Evolutionary conservation across 2,113 vertebrate species (phyloP).

Genomic region (Trichechus manatus): DNA sequence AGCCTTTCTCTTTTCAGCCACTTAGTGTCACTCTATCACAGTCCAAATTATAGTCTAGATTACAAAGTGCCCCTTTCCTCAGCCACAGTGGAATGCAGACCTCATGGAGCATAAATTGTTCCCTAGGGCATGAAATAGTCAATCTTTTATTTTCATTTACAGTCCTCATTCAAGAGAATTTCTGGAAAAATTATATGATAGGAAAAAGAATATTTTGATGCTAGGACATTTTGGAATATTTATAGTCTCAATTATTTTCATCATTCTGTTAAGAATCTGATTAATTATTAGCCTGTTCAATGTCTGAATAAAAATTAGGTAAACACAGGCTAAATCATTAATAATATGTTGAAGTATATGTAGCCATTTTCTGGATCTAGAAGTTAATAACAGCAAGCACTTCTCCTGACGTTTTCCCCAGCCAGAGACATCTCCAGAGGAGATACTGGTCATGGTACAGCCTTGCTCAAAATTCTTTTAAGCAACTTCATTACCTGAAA

Average conservation of each 20-base stretch:
- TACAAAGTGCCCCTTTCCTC: conserved; percentile 57
- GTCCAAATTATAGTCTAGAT: conserved; percentile 69
- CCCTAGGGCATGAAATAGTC: background rate
- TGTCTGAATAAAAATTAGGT: conserved; percentile 18
- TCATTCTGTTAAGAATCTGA: background rate
- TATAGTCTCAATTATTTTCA: conserved; percentile 42
- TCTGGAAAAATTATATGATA: background rate
- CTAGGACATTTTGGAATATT: conserved; percentile 7
- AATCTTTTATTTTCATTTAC: conserved; percentile 46
- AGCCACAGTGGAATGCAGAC: conserved; percentile 16
- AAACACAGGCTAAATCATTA: conserved; percentile 34
- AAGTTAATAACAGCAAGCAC: background rate
- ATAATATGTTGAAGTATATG: background rate
- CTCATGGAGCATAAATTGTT: background rate
- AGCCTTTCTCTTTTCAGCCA: conserved; percentile 74
- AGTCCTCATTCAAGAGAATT: conserved; percentile 65
- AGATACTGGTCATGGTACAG: background rate
- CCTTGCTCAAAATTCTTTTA: background rate
- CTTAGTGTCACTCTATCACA: conserved; percentile 79
- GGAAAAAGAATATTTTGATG: conserved; percentile 57
- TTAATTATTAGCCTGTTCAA: conserved; percentile 4
- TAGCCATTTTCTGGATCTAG: background rate
- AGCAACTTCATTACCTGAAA: background rate
- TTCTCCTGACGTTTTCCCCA: conserved; percentile 15
- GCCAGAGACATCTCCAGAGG: background rate